phyloP scores from a whole-genome alignment of 2,113 vertebrate species.

The Lepidothrix coronata region DNA sequence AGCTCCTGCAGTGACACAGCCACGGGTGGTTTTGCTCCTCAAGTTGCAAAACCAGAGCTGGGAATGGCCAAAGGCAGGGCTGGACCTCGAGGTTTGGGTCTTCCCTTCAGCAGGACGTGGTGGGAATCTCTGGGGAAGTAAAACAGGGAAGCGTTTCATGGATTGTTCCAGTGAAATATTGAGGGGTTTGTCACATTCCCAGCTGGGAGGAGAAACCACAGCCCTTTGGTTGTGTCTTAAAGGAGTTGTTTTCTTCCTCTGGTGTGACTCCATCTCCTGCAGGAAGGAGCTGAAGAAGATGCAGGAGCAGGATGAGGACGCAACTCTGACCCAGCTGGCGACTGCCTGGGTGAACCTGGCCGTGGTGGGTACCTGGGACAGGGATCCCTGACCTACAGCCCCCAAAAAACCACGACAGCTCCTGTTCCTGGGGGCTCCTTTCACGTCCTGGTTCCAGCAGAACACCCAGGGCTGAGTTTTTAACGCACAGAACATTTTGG shows the following conservation, averaged over 20 bases:
- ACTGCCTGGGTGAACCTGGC: conserved; percentile 94
- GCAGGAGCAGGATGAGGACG: conserved; percentile 95
- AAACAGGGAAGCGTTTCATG: not conserved
- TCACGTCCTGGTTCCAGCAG: not conserved
- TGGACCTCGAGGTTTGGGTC: not conserved
- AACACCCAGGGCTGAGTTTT: not conserved
- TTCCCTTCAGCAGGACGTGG: not conserved
- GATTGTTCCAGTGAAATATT: not conserved
- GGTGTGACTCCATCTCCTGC: not conserved
- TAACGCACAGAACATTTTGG: not conserved
- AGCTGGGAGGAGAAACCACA: not conserved
- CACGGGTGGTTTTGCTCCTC: not conserved
- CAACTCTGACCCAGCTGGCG: conserved; percentile 92
- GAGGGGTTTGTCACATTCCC: rapidly evolving
- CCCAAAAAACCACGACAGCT: rapidly evolving
- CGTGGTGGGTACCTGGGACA: conserved; percentile 67
- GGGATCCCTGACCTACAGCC: rapidly evolving
- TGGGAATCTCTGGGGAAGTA: not conserved
- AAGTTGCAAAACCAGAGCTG: not conserved
- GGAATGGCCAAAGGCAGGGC: not conserved
- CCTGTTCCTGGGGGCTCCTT: not conserved
- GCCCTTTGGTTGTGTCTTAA: rapidly evolving
- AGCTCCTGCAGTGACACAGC: not conserved
- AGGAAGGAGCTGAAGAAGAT: conserved; percentile 98
- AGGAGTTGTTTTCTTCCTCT: not conserved